Base-by-base conservation (phyloP, 1,140 invertebrate species). In the Andrena cerasifolii region DNA sequence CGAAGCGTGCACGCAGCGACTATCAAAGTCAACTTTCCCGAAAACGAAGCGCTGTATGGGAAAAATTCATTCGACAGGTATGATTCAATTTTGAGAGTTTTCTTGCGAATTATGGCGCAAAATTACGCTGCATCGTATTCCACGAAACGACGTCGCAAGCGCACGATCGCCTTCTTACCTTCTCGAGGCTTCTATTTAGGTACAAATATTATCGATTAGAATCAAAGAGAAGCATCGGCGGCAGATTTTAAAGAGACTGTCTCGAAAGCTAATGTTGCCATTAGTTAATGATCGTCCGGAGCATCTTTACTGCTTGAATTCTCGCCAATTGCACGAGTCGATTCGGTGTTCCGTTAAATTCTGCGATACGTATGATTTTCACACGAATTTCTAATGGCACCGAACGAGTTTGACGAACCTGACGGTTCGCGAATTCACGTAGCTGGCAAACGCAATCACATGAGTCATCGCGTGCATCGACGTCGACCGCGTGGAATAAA, bases 151-250 rank as follows among this genome's bases (percentile, higher is more conserved):
- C 7, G 6, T 33, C 7, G 40, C 14, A n/a, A 36, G 12, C 21
- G 24, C 8, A 18, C 24, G 8, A 61, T 36, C 18, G 16, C 16
- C 14, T 4, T 1, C 16, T 45, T 43, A 18, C 14, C 21, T 24
- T 36, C 31, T 5, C 47, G 21, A 7, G 47, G 18, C 6, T 6
- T n/a, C 24, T n/a, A n/a, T n/a, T n/a, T 51, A 33, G 40, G 56
- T 72, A 72, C 68, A 72, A 72, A 72, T 51, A n/a, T 51, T 43
- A 61, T 61, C 56, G 43, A 10, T 51, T 24, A 72, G 16, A 16
- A 16, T 63, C 21, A 59, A 31, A 58, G 24, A 16, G 43, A 51
- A 28, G 36, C 53, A 16, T 40, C 31, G 31, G 28, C 45, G 58
- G 14, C 21, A 1, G 36, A 10, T 45, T 24, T 26, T 8, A 3